Percentiles rank a stretch among this genome's conserved stretches.
Conservation (phyloP, 2,888 invertebrate species). For the Zaprionus obscuricornis region DNA sequence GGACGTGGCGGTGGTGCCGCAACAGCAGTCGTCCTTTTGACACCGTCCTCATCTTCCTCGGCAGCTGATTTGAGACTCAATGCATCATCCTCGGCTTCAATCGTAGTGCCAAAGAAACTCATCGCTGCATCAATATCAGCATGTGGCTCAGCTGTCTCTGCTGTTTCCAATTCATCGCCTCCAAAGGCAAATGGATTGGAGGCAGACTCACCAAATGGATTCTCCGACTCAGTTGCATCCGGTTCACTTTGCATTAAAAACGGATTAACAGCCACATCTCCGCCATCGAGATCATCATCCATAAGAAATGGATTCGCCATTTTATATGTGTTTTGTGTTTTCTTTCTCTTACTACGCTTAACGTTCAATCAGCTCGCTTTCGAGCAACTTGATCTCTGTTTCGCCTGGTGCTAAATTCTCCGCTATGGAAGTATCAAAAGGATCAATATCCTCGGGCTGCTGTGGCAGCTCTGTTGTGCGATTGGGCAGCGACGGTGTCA, state of each 20-base stretch:
- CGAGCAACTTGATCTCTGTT: conserved; percentile 90
- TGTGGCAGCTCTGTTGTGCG: conserved; percentile 68
- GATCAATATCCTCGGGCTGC: conserved; percentile 86
- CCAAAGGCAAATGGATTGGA: conserved; percentile 89
- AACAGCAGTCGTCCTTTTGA: conserved; percentile 64
- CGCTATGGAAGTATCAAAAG: conserved; percentile 95
- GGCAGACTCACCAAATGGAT: conserved; percentile 86
- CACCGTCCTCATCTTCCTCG: conserved; percentile 77
- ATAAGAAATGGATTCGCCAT: conserved; percentile 94
- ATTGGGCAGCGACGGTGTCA: conserved; percentile 86
- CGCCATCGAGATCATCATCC: conserved; percentile 87
- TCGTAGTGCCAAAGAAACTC: conserved; percentile 84
- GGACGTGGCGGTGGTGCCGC: conserved; percentile 84
- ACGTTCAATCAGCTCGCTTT: conserved; percentile 88
- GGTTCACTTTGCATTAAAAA: conserved; percentile 86
- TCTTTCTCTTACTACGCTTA: conserved; percentile 77
- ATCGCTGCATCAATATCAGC: conserved; percentile 81
- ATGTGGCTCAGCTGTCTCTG: conserved; percentile 67
- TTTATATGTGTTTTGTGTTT: conserved; percentile 66
- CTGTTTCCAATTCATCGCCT: conserved; percentile 79
- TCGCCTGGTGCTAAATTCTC: conserved; percentile 90
- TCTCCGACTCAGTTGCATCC: conserved; percentile 85
- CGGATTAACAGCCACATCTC: conserved; percentile 86
- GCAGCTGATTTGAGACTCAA: conserved; percentile 78
- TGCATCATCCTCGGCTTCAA: conserved; percentile 82